phyloP scores from a whole-genome alignment of 2,797 vertebrate genomes.

The Diglossa cyanea region DNA sequence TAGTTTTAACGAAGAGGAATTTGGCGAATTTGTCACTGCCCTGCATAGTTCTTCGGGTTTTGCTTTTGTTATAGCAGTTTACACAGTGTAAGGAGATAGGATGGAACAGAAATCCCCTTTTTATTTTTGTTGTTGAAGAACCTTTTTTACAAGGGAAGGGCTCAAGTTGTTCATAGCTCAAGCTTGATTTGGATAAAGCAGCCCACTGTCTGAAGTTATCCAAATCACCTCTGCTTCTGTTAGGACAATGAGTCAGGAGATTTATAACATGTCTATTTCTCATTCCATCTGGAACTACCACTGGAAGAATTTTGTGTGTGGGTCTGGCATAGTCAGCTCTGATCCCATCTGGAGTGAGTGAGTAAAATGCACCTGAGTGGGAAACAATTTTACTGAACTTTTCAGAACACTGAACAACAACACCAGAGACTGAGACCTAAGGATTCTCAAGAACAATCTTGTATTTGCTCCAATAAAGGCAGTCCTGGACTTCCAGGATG shows the following conservation, averaged over 20 bases:
- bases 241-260: not conserved
- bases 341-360: not conserved
- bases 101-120: not conserved
- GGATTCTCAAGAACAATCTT: not conserved
- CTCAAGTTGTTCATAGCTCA: not conserved
- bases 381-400: not conserved
- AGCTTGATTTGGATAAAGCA: not conserved
- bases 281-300: not conserved
- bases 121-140: not conserved
- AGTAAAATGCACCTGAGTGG: constrained; percentile 7
- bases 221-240: not conserved
- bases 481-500: not conserved
- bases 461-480: not conserved
- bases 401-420: not conserved
- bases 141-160: not conserved
- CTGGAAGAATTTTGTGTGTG: not conserved
- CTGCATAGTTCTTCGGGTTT: not conserved
- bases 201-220: not conserved
- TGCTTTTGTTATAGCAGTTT: constrained; percentile 20
- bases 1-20: constrained; percentile 24
- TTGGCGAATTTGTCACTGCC: constrained; percentile 27
- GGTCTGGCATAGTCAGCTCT: not conserved
- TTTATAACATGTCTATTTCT: not conserved
- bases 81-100: not conserved
- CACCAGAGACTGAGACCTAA: not conserved